Evolutionary conservation across 2,888 invertebrate genomes (phyloP).

Genomic region (Ligdia adustata): DNA sequence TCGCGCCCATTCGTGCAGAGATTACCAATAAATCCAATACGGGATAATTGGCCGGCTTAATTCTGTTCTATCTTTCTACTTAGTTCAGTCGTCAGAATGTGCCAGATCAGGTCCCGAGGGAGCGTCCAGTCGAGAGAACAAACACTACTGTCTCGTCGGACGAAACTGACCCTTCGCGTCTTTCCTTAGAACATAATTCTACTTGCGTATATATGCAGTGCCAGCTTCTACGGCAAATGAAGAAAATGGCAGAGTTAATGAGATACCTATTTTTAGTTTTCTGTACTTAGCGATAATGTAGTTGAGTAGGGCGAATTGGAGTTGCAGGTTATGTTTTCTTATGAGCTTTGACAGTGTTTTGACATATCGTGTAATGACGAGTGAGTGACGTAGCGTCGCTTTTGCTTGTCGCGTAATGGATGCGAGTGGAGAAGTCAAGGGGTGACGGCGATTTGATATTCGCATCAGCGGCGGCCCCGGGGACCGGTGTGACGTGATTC

Average conservation of each 20-base stretch:
- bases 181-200: slow-evolving; percentile 59
- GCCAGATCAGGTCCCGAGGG: slow-evolving; percentile 81
- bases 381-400: slow-evolving; percentile 62
- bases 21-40: slow-evolving; percentile 85
- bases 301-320: slow-evolving; percentile 30
- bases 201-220: slow-evolving; percentile 49
- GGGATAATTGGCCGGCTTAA: slow-evolving; percentile 85
- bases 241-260: slow-evolving; percentile 70
- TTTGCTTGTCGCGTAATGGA: slow-evolving; percentile 71
- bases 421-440: slow-evolving; percentile 72
- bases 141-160: slow-evolving; percentile 62
- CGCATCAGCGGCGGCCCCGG: slow-evolving; percentile 69
- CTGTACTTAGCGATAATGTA: slow-evolving; percentile 40
- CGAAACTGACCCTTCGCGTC: slow-evolving; percentile 62
- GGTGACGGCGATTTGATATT: slow-evolving; percentile 80
- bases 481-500: slow-evolving; percentile 71
- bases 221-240: slow-evolving; percentile 60
- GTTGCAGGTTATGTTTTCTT: slow-evolving; percentile 32
- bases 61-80: slow-evolving; percentile 84
- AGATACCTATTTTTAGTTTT: slow-evolving; percentile 68
- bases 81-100: slow-evolving; percentile 84
- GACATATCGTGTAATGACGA: slow-evolving; percentile 46
- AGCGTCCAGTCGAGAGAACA: slow-evolving; percentile 74
- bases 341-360: slow-evolving; percentile 30
- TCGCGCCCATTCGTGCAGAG: slow-evolving; percentile 84